A percentile compares a stretch with the other conserved stretches of the same genome.
Conservation (phyloP, 2,888 invertebrate species). For the Gari tellinella region DNA sequence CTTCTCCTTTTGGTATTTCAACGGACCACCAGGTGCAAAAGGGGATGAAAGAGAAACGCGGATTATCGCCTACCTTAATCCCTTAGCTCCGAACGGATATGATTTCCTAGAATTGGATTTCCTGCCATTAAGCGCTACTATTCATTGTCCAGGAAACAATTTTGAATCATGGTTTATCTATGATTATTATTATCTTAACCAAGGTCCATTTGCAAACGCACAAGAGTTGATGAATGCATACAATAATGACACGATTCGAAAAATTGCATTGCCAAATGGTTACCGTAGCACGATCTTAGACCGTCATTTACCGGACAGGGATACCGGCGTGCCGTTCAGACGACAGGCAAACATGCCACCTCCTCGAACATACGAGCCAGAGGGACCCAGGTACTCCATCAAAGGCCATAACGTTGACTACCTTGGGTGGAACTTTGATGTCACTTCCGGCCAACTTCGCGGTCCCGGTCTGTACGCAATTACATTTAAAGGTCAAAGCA, state of each 20-base stretch:
- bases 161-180: slow-evolving; percentile 59
- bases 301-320: slow-evolving; percentile 55
- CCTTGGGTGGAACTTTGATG: slow-evolving; percentile 69
- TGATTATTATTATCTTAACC: slow-evolving; percentile 65
- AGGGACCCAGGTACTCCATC: slow-evolving; percentile 63
- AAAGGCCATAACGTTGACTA: slow-evolving; percentile 63
- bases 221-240: slow-evolving; percentile 53
- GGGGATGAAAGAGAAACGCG: slow-evolving; percentile 52
- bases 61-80: slow-evolving; percentile 38
- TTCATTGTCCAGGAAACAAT: slow-evolving; percentile 65
- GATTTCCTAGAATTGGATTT: slow-evolving; percentile 55
- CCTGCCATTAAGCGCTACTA: slow-evolving; percentile 60
- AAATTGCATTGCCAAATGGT: slow-evolving; percentile 55
- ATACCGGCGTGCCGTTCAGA: slow-evolving; percentile 33
- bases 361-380: slow-evolving; percentile 63
- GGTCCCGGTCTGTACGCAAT: slow-evolving; percentile 58
- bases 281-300: slow-evolving; percentile 48
- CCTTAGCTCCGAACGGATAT: slow-evolving; percentile 44
- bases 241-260: slow-evolving; percentile 43
- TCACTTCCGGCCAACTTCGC: slow-evolving; percentile 54
- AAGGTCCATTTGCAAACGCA: slow-evolving; percentile 63
- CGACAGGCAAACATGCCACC: slow-evolving; percentile 52
- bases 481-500: slow-evolving; percentile 56
- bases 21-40: slow-evolving; percentile 57
- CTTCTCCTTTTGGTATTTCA: slow-evolving; percentile 44